Evolutionary conservation across 2,888 invertebrate species (phyloP).

Genomic region (Ganaspis brasiliensis): DNA sequence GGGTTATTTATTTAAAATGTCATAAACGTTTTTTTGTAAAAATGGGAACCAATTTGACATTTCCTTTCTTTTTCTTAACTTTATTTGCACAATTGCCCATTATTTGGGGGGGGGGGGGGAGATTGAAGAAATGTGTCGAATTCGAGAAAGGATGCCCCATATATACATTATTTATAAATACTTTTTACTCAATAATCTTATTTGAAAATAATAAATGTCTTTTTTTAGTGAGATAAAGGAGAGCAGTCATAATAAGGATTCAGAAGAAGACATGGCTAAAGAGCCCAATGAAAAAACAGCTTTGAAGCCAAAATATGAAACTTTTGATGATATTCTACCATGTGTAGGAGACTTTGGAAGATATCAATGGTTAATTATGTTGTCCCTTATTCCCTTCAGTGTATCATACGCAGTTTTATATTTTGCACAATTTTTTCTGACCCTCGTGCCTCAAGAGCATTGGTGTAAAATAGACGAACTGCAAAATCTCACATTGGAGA

Average conservation of each 20-base stretch:
- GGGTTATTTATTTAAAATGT: too few species aligned
- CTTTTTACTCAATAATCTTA: too few species aligned
- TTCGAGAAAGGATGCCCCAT: too few species aligned
- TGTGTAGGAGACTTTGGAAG: conserved; percentile 81
- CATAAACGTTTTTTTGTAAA: too few species aligned
- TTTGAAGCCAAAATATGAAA: conserved; percentile 71
- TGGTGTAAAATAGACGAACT: conserved; percentile 81
- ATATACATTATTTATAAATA: too few species aligned
- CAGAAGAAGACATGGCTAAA: conserved; percentile 48
- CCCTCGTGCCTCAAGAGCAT: conserved; percentile 80
- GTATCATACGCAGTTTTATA: conserved; percentile 81
- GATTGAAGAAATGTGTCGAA: too few species aligned
- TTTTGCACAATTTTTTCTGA: conserved; percentile 82
- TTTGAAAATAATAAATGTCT: too few species aligned
- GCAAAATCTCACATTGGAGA: conserved; percentile 73
- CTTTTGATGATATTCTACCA: conserved; percentile 81
- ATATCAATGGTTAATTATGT: conserved; percentile 81
- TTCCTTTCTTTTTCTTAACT: too few species aligned
- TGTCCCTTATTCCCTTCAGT: conserved; percentile 81
- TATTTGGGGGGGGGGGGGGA: too few species aligned
- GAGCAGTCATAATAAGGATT: neutral
- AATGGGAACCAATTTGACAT: too few species aligned
- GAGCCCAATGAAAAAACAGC: conserved; percentile 70
- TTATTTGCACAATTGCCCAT: too few species aligned
- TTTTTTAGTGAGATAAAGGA: conserved; percentile 21